Base-by-base conservation (phyloP, 23 tunicate species). In the Oikopleura vanhoeffeni region DNA sequence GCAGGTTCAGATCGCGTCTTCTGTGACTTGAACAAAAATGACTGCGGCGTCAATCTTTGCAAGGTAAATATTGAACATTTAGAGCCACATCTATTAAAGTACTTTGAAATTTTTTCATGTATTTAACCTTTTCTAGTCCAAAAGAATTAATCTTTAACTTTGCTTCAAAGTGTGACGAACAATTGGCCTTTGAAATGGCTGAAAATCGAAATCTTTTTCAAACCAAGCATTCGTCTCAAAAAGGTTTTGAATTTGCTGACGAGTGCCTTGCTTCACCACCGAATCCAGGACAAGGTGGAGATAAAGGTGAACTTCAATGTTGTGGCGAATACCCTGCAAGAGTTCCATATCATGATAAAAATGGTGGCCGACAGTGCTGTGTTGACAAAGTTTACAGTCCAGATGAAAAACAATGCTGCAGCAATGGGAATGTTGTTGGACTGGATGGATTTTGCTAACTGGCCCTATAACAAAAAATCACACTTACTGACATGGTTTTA, bases 141-240 rank as follows among this genome's bases (percentile, higher is more conserved):
- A n/a, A n/a, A n/a, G n/a, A n/a, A n/a, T n/a, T n/a, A n/a, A n/a
- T n/a, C n/a, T n/a, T n/a, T n/a, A n/a, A n/a, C n/a, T n/a, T n/a
- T n/a, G n/a, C n/a, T n/a, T n/a, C n/a, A 49, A 49, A 49, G 64
- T 71, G 79, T 38, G 79, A 71, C 35, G 79, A 71, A 18, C 36
- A 71, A 38, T 30, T 71, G 27, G 79, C 79, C 35, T 71, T 71
- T 38, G 79, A 71, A 38, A 33, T 71, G 4, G 34, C 79, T 71
- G 79, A 33, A 13, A 71, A 71, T 32, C 4, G 3, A 18, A 30
- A 71, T 30, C 34, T 24, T 2, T 71, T 71, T 30, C 34, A 32
- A 28, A 24, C 79, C 34, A 30, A 18, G 3, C 34, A 24, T 71
- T 71, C 79, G 27, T 71, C 79, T 4, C 38, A 13, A 13, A 18